These are phyloP conservation scores for Hydropotes inermis DNA, from an alignment of 2,113 vertebrate species.

Conservation along the genomic window DNA sequence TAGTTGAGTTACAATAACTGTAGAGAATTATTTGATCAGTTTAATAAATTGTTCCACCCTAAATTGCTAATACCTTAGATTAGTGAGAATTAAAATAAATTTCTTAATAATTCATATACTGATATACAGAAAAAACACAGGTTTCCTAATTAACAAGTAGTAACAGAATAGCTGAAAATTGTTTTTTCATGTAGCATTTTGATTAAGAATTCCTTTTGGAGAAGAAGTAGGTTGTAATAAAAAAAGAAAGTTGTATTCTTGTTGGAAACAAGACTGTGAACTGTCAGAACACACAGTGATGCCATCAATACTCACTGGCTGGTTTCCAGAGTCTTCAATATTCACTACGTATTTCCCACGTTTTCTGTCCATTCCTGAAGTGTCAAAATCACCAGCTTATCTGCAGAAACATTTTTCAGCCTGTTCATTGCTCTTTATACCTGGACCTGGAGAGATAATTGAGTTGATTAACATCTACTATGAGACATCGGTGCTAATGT, in stretches of 20 bases:
- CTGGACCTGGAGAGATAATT: conserved; percentile 52
- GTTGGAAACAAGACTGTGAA: not conserved
- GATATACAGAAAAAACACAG: not conserved
- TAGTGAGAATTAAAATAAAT: conserved; percentile 15
- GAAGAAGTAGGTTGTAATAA: not conserved
- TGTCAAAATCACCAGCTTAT: not conserved
- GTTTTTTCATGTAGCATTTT: not conserved
- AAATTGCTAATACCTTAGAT: not conserved
- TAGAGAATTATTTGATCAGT: not conserved
- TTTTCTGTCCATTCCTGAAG: conserved; percentile 54
- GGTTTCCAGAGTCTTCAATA: conserved; percentile 5
- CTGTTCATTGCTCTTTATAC: conserved; percentile 54
- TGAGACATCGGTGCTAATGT: conserved; percentile 32
- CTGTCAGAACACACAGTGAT: not conserved
- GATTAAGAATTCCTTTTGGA: not conserved
- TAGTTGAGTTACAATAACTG: not conserved
- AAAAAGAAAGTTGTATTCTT: not conserved
- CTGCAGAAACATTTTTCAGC: conserved; percentile 32
- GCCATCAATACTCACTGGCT: not conserved
- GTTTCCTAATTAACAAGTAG: not conserved
- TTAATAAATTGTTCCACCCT: not conserved
- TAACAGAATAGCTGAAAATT: not conserved
- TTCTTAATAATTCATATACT: not conserved
- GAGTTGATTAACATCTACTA: conserved; percentile 39
- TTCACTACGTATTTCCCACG: conserved; percentile 48